A percentile compares a stretch with the other conserved stretches of the same genome.
phyloP scores from a whole-genome alignment of 1,140 invertebrate genomes.

The Micrasema minimum region DNA sequence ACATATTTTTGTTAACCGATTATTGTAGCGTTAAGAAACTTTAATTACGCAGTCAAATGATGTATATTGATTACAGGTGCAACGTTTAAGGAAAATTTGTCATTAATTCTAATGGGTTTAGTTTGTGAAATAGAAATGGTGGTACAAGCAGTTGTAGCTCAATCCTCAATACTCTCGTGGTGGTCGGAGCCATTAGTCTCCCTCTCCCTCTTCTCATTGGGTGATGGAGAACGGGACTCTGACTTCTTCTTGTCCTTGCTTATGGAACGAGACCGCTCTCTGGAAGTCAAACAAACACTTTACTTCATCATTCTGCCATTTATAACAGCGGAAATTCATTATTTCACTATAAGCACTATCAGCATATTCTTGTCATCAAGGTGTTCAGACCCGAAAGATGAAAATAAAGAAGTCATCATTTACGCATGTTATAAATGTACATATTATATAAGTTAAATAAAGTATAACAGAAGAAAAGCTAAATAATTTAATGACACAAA shows the following conservation, averaged over 20 bases:
- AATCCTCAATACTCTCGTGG: constrained; percentile 51
- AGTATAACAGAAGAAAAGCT: too few species aligned
- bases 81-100: too few species aligned
- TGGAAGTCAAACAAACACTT: constrained; percentile 44
- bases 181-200: constrained; percentile 50
- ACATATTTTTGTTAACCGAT: too few species aligned
- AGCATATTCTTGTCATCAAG: constrained; percentile 44
- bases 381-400: constrained; percentile 53
- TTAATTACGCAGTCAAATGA: too few species aligned
- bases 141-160: constrained; percentile 9
- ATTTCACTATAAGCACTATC: constrained; percentile 22
- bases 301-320: background rate
- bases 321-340: too few species aligned
- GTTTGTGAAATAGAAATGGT: constrained; percentile 8
- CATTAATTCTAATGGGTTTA: constrained; percentile 4
- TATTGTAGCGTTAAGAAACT: too few species aligned
- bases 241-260: constrained; percentile 64
- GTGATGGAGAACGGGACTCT: constrained; percentile 56
- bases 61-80: too few species aligned
- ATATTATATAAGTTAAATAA: too few species aligned
- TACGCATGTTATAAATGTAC: too few species aligned
- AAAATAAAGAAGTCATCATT: constrained; percentile 50
- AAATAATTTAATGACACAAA: too few species aligned
- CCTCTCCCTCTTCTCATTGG: constrained; percentile 51
- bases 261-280: constrained; percentile 64